Base-by-base conservation (phyloP, 1,140 invertebrate species). In the Cyphomyrmex costatus region DNA sequence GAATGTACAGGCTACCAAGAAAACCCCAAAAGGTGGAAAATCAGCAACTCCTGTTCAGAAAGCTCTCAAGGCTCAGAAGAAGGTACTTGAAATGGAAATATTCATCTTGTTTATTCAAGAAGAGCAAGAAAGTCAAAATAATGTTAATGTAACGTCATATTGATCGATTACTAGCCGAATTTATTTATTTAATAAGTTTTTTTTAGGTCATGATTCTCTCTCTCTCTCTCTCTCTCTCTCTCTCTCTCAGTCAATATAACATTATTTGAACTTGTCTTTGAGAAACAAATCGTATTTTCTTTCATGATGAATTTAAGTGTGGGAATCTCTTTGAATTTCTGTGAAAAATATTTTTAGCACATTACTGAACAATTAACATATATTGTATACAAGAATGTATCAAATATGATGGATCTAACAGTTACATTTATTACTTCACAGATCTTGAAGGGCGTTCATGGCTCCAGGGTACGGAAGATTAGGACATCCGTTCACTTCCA, bases 401-500 rank as follows among this genome's bases (percentile, higher is more conserved):
- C 68, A 36, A 3, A 36, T 49, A 3, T 63, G 36, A 27, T 79
- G 56, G 36, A 86, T 73, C 4, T 82, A 24, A 71, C 51, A 66
- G 58, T 79, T 24, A 24, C 65, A 77, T 65, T 89, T 88, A 77
- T 66, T 87, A 80, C 87, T 94, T 94, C 0, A 6, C 91, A 98
- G 98, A 97, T 99, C 65, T 95, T 98, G 63, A 99, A 99, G 95
- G 98, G 99, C 87, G 96, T 97, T 88, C 97, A 98, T 96, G 98
- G 98, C 87, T 98, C 98, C 49, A 96, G 98, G 42, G 96, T 97
- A 1, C 96, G 98, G 85, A 99, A 99, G 95, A 97, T 99, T 89
- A 97, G 99, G 91, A 99, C 98, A 30, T 97, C 98, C 1, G 98
- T 99, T 53, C 98, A 98, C 91, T 99, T 99, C 96, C 97, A 97